Evolutionary conservation across 2,888 invertebrate species (phyloP), one percentile per base, ranked within the genome.

Genomic region (Psylliodes chrysocephalus): DNA sequence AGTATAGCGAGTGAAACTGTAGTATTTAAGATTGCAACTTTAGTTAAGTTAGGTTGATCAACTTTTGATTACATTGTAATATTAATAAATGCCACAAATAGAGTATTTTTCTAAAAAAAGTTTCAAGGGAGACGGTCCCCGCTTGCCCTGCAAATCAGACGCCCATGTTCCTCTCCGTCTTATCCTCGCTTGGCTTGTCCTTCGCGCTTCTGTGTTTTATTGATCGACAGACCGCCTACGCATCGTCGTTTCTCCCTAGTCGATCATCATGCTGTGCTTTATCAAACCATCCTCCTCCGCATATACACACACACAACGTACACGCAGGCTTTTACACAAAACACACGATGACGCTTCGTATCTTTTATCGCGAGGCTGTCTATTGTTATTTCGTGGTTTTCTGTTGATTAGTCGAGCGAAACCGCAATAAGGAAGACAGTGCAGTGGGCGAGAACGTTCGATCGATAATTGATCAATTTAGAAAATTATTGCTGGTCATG

Each of bases 221-320:
- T 69, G 68, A 69, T 69, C 68, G 66, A 40, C 60, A 64, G 62
- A 19, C 68, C 68, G 64, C 68, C 66, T 66, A 69, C 68, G 55
- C 64, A 17, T 17, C 12, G 49, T 18, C 12, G 49, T 25, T 40
- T 59, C 67, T 63, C 66, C 68, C 66, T 57, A 56, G 63, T 54
- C 56, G 65, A 28, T 53, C 53, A 62, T 65, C 64, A 56, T 38
- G 60, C 54, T 61, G 67, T 54, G 59, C 64, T 64, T 67, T 67
- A 67, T 67, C 62, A 54, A 55, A 63, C 64, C 56, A 52, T 62
- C 47, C 33, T 17, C 47, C 46, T 17, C 22, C 61, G 33, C 56
- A 51, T 44, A 47, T 17, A 51, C 22, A 60, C 15, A 18, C 47
- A 33, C 35, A 35, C 25, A 14, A n/a, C 61, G 35, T 44, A 51